phyloP scores from a whole-genome alignment of 2,888 invertebrate species.

The Incurvaria masculella region DNA sequence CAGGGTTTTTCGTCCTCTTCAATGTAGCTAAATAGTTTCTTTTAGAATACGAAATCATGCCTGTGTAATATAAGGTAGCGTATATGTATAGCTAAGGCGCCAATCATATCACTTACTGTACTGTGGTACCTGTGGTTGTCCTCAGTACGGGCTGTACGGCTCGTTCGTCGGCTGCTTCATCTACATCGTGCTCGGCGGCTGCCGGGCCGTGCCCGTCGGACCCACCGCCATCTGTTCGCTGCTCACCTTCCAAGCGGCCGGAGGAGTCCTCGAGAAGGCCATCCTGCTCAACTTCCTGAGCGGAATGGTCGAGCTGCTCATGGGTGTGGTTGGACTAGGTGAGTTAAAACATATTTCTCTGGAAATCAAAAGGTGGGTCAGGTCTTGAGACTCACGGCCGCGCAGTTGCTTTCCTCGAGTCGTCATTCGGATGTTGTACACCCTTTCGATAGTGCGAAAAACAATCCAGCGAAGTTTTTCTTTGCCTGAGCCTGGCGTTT shows the following conservation, averaged over 20 bases:
- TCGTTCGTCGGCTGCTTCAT: conserved; percentile 91
- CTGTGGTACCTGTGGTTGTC: conserved; percentile 14
- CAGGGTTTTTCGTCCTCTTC: too few species aligned
- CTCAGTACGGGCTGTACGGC: conserved; percentile 86
- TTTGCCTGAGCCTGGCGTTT: too few species aligned
- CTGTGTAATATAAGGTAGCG: background rate
- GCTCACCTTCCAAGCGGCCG: conserved; percentile 75
- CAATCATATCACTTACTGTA: conserved; percentile 5
- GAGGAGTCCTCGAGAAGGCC: conserved; percentile 66
- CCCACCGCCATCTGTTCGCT: conserved; percentile 91
- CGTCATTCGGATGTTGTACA: too few species aligned
- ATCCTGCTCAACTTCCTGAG: conserved; percentile 71
- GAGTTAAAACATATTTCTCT: too few species aligned
- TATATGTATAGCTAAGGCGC: background rate
- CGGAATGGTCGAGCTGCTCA: conserved; percentile 71
- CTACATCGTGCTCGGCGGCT: conserved; percentile 87
- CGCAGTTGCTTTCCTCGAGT: too few species aligned
- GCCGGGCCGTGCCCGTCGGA: conserved; percentile 89
- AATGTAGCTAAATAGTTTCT: too few species aligned
- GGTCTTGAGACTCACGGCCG: too few species aligned
- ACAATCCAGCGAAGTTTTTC: too few species aligned
- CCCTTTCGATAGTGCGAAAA: too few species aligned
- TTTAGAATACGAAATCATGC: too few species aligned
- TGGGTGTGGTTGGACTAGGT: conserved; percentile 82
- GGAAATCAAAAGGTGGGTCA: too few species aligned